phyloP scores from a whole-genome alignment of 2,888 invertebrate genomes.

The Poecilobothrus nobilitatus region DNA sequence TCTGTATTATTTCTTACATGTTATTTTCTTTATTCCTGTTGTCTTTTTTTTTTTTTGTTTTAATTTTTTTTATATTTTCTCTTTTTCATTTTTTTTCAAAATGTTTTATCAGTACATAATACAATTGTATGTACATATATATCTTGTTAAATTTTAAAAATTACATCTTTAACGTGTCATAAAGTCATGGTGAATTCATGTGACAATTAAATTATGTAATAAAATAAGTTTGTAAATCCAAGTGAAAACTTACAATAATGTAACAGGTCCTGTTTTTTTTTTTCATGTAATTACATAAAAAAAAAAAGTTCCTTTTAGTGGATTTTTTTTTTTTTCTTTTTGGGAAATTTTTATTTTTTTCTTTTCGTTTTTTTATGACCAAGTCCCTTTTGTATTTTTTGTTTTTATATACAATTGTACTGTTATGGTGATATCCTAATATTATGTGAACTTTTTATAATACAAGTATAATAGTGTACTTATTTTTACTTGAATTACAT shows the following conservation, averaged over 20 bases:
- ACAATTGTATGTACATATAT: background rate
- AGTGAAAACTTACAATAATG: background rate
- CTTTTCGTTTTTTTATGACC: background rate
- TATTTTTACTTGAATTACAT: background rate
- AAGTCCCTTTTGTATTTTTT: background rate
- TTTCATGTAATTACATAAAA: background rate
- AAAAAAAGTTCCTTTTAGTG: background rate
- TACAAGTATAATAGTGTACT: too few species aligned
- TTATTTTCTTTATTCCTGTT: too few species aligned
- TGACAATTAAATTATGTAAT: background rate
- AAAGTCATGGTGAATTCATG: background rate
- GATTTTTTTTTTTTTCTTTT: background rate
- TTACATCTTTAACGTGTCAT: background rate
- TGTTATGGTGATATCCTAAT: too few species aligned
- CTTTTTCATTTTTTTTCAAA: too few species aligned
- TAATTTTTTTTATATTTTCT: background rate
- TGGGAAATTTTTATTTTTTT: background rate
- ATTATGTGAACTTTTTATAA: background rate
- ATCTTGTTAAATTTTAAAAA: background rate
- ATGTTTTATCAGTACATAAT: too few species aligned
- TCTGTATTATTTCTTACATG: too few species aligned
- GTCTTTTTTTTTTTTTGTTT: background rate
- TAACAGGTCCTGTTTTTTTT: conserved; percentile 4
- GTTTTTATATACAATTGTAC: background rate
- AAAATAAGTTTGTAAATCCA: background rate